Evolutionary conservation across 2,888 invertebrate species (phyloP), one percentile per base, ranked within the genome.

Genomic region (Hanleya hanleyi): DNA sequence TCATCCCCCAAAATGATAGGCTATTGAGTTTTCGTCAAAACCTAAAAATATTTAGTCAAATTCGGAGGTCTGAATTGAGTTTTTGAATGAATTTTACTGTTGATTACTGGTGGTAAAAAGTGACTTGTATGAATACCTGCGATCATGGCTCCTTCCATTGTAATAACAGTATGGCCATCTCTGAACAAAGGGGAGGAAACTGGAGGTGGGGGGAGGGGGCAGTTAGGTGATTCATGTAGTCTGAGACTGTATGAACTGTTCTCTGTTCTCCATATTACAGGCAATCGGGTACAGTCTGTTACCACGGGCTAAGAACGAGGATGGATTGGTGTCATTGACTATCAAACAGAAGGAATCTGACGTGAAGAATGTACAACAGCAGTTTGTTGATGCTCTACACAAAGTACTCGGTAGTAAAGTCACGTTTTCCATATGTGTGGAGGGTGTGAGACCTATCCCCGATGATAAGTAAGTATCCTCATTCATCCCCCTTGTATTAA

Each of bases 211-310:
- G 47, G 47, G n/a, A n/a, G 47, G 47, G 47, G 47, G n/a, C 47
- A 41, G 47, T 15, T 41, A n/a, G 47, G 12, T n/a, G 47, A 41
- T 15, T 12, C n/a, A 15, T 41, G 47, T 15, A n/a, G 47, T 15
- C 12, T 15, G 12, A 15, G n/a, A 41, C 47, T 15, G n/a, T 15
- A 41, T 41, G n/a, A n/a, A n/a, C n/a, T n/a, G n/a, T n/a, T n/a
- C n/a, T 12, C 47, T n/a, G n/a, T 41, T 35, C 15, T 33, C 26
- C 67, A 91, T 72, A 68, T 76, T 79, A 15, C 75, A 91, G 92
- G 96, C 97, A 0, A 95, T 99, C 69, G 97, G 97, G 0, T 99
- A 98, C 89, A 96, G 96, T 81, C 94, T 95, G 29, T 93, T 98
- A 80, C 96, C 97, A 0, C 94, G 94, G 3, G 94, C 95, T 66